Percentiles rank a stretch among this genome's conserved stretches.
Conservation (phyloP, 2,888 invertebrate genomes). For the Chorisops tibialis region DNA sequence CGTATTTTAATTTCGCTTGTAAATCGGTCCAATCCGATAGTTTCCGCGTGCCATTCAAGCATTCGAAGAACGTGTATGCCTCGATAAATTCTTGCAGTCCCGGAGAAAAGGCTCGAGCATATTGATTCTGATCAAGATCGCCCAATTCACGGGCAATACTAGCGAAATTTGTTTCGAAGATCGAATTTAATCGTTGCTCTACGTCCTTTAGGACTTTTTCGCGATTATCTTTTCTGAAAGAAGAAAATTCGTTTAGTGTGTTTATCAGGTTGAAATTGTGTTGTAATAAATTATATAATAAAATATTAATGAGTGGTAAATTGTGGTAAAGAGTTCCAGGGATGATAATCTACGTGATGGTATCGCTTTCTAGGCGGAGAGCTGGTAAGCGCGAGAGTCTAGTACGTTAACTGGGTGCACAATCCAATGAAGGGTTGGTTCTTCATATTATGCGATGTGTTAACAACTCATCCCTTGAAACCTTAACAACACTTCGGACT, state of each 20-base stretch:
- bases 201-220: conserved; percentile 61
- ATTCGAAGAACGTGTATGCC: conserved; percentile 74
- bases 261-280: not conserved
- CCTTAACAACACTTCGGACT: too few species aligned
- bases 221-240: conserved; percentile 56
- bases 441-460: too few species aligned
- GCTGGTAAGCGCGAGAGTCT: too few species aligned
- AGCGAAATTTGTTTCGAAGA: conserved; percentile 57
- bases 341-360: too few species aligned
- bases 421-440: too few species aligned
- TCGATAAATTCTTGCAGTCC: conserved; percentile 80
- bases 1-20: conserved; percentile 55
- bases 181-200: conserved; percentile 61
- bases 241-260: too few species aligned
- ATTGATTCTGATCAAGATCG: conserved; percentile 68
- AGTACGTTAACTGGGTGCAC: too few species aligned
- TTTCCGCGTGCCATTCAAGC: conserved; percentile 56
- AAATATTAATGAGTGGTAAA: too few species aligned
- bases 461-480: too few species aligned
- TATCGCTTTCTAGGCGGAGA: too few species aligned
- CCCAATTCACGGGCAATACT: conserved; percentile 72
- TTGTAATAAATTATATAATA: not conserved
- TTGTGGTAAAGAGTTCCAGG: too few species aligned
- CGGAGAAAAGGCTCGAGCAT: conserved; percentile 62
- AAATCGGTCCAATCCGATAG: conserved; percentile 62